Conservation (phyloP, 2,113 vertebrate species). For the Ictidomys tridecemlineatus region DNA sequence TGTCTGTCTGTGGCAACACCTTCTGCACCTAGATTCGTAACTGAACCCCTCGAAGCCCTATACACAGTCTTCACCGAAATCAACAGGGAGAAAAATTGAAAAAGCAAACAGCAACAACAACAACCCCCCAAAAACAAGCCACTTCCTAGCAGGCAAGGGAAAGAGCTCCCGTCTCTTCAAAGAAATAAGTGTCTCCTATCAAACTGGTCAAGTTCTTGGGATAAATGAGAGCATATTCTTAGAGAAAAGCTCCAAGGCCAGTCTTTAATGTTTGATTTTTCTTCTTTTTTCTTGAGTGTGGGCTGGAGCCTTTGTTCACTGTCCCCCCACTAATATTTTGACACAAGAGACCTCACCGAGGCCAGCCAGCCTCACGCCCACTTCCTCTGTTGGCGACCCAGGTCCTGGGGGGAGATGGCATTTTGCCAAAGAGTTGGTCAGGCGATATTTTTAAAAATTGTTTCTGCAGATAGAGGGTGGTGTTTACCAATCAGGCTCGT, state of each 20-base stretch:
- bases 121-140: background rate
- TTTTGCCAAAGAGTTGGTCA: conserved; percentile 27
- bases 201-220: background rate
- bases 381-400: background rate
- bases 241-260: background rate
- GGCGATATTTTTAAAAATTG: background rate
- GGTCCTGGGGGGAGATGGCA: background rate
- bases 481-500: background rate
- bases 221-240: background rate
- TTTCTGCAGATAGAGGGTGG: background rate
- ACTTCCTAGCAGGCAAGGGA: background rate
- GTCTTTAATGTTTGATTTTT: background rate
- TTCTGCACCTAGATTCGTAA: background rate
- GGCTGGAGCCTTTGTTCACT: background rate
- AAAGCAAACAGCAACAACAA: background rate
- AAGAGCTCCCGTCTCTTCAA: background rate
- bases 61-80: background rate
- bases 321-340: background rate
- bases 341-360: background rate
- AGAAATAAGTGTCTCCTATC: background rate
- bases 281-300: too few relatives aligned
- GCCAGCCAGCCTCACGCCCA: background rate
- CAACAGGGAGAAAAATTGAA: background rate
- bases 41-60: background rate
- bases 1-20: background rate